phyloP scores from a whole-genome alignment of 2,797 vertebrate species.

The Enteromius paludinosus region DNA sequence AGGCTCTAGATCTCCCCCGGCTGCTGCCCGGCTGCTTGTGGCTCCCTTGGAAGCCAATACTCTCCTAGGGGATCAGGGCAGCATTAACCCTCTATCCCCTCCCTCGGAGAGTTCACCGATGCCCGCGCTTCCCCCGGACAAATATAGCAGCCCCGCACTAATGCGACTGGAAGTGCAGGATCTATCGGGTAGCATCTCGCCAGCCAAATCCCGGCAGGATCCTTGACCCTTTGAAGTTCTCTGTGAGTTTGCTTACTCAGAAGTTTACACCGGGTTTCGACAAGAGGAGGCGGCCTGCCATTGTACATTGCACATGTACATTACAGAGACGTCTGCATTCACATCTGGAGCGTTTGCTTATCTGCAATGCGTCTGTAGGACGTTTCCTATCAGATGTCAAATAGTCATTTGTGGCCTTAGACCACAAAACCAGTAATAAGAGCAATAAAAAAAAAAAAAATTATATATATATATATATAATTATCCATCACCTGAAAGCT shows the following conservation, averaged over 20 bases:
- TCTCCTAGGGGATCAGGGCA: slow-evolving; percentile 78
- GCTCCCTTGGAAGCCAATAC: slow-evolving; percentile 80
- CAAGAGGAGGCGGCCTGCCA: slow-evolving; percentile 66
- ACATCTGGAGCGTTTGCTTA: not conserved
- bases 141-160: slow-evolving; percentile 63
- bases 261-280: slow-evolving; percentile 77
- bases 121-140: slow-evolving; percentile 70
- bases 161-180: slow-evolving; percentile 70
- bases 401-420: not conserved
- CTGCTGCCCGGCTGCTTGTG: slow-evolving; percentile 69
- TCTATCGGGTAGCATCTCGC: slow-evolving; percentile 71
- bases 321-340: not conserved
- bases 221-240: slow-evolving; percentile 79
- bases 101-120: slow-evolving; percentile 71
- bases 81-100: slow-evolving; percentile 76
- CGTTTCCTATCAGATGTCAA: not conserved
- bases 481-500: too few relatives aligned
- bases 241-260: slow-evolving; percentile 72
- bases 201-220: slow-evolving; percentile 69
- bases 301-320: slow-evolving; percentile 14
- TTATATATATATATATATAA: too few relatives aligned
- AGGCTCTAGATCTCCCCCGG: slow-evolving; percentile 66
- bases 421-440: not conserved
- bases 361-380: not conserved
- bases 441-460: too few relatives aligned